Percentiles rank a stretch among this genome's conserved stretches.
phyloP scores from a whole-genome alignment of 2,888 invertebrate species.

The Nemurella pictetii region DNA sequence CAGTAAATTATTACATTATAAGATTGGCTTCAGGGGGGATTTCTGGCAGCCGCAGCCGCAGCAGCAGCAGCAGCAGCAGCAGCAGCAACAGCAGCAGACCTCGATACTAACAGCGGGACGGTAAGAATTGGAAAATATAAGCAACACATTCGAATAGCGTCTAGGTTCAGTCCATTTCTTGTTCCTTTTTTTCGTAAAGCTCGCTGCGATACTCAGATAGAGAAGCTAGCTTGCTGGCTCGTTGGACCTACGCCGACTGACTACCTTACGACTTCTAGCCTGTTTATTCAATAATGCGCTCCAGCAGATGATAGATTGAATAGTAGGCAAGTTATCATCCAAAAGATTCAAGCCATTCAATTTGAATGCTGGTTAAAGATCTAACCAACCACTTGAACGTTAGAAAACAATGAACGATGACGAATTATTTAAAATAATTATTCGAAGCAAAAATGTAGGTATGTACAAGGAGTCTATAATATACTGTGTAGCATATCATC shows the following conservation, averaged over 20 bases:
- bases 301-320: background rate
- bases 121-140: background rate
- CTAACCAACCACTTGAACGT: no score
- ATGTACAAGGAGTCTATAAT: no score
- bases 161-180: background rate
- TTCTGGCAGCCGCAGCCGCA: no score
- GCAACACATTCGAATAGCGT: background rate
- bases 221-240: background rate
- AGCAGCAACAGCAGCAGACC: background rate
- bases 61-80: background rate
- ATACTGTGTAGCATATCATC: background rate
- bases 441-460: no score
- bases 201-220: background rate
- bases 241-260: no score
- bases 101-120: constrained; percentile 5
- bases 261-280: no score
- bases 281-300: background rate
- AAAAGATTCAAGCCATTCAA: no score
- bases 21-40: constrained; percentile 33
- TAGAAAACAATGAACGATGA: no score
- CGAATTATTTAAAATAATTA: no score
- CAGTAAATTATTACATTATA: constrained; percentile 34
- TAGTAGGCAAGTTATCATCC: no score
- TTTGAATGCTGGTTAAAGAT: no score
- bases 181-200: background rate